A percentile compares a stretch with the other conserved stretches of the same genome.
These are phyloP conservation scores for Porites rus DNA, from an alignment of 92 coral and sea anemone species.

Conservation along the genomic window DNA sequence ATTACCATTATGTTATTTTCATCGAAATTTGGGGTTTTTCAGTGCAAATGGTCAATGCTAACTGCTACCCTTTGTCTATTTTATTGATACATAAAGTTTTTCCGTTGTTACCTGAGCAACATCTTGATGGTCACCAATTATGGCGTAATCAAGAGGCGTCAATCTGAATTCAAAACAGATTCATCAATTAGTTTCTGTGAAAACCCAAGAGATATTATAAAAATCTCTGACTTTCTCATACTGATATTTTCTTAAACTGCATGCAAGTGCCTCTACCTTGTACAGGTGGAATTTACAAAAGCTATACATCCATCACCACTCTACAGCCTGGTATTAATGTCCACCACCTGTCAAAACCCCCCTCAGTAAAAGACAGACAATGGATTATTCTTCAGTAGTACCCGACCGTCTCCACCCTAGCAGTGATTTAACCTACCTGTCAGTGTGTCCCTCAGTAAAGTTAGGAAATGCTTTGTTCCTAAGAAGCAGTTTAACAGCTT, in stretches of 20 bases:
- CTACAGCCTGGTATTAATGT: too few species aligned
- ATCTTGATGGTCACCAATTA: constrained; percentile 93
- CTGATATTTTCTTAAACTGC: too few species aligned
- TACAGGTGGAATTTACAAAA: too few species aligned
- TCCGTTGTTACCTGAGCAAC: constrained; percentile 82
- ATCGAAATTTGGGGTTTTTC: too few species aligned
- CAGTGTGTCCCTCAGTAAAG: constrained; percentile 74
- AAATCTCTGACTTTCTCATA: not conserved
- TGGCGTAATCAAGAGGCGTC: constrained; percentile 95
- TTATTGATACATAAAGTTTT: too few species aligned
- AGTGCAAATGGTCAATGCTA: too few species aligned
- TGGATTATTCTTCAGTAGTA: not conserved
- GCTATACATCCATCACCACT: too few species aligned
- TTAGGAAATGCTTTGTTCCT: constrained; percentile 84
- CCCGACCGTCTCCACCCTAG: not conserved
- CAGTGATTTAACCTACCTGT: constrained; percentile 47
- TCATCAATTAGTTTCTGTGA: not conserved
- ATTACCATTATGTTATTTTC: too few species aligned
- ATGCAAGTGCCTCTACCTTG: not conserved
- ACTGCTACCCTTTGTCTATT: too few species aligned
- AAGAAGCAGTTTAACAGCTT: constrained; percentile 93
- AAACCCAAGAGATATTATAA: not conserved
- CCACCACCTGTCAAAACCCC: not conserved
- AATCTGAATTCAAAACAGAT: constrained; percentile 51
- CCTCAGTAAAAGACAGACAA: not conserved